Percentiles rank a stretch among this genome's conserved stretches.
These are phyloP conservation scores for Sciurus carolinensis DNA, from an alignment of 2,797 vertebrate genomes.

Conservation along the genomic window DNA sequence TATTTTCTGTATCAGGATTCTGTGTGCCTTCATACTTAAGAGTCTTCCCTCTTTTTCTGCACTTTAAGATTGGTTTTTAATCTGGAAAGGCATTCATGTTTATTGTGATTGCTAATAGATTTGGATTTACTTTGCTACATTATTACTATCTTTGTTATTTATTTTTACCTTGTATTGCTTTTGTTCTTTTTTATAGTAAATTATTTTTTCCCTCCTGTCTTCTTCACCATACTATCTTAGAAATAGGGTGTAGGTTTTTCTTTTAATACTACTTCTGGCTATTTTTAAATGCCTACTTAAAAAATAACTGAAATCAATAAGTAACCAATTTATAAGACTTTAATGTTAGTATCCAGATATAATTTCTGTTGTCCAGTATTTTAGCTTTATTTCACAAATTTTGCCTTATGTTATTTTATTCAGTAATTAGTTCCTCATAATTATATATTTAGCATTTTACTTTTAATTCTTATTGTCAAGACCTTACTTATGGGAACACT, in stretches of 20 bases:
- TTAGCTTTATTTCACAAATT: slow-evolving; percentile 27
- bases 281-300: neutral
- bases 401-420: slow-evolving; percentile 20
- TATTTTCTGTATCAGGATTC: neutral
- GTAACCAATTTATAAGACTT: neutral
- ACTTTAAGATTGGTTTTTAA: neutral
- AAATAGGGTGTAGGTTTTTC: neutral
- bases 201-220: neutral
- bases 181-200: neutral
- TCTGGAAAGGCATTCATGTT: neutral
- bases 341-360: neutral
- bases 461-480: neutral
- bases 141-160: neutral
- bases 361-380: neutral
- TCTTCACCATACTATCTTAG: neutral
- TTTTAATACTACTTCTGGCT: neutral
- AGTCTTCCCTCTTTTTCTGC: neutral
- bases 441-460: neutral
- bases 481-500: neutral
- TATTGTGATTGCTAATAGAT: neutral
- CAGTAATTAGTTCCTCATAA: neutral
- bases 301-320: neutral
- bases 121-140: neutral
- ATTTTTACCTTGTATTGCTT: neutral
- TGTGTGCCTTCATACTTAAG: neutral